These are phyloP conservation scores for Eufriesea mexicana DNA, from an alignment of 1,140 invertebrate genomes.

Conservation along the genomic window DNA sequence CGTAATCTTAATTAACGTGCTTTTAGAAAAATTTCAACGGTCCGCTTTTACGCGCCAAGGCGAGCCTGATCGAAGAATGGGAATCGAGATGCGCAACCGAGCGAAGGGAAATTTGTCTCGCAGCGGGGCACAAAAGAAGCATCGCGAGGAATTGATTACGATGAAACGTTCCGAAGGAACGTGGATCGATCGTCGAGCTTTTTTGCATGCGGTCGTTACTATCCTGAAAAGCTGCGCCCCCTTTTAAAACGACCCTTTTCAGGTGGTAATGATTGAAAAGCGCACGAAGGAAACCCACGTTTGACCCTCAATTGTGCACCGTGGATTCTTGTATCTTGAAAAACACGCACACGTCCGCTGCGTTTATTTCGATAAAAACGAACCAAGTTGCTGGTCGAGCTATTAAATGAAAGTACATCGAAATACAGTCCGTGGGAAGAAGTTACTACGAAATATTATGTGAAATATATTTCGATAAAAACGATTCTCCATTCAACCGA, in stretches of 20 bases:
- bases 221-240: not conserved
- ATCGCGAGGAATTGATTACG: constrained; percentile 25
- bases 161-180: not conserved
- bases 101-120: not conserved
- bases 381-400: not conserved
- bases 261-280: constrained; percentile 9
- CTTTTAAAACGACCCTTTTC: constrained; percentile 7
- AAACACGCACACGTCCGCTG: not conserved
- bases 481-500: too few relatives aligned
- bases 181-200: not conserved
- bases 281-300: not conserved
- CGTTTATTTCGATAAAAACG: not conserved
- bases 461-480: too few relatives aligned
- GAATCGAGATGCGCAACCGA: not conserved
- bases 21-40: not conserved
- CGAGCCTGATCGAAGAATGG: not conserved
- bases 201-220: not conserved
- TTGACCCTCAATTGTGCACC: not conserved
- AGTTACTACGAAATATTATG: not conserved
- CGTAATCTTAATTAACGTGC: constrained; percentile 14
- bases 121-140: not conserved
- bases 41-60: too few relatives aligned
- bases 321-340: not conserved
- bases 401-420: not conserved
- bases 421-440: not conserved